Base-by-base conservation (phyloP, 2,113 vertebrate species). In the Martes martes region DNA sequence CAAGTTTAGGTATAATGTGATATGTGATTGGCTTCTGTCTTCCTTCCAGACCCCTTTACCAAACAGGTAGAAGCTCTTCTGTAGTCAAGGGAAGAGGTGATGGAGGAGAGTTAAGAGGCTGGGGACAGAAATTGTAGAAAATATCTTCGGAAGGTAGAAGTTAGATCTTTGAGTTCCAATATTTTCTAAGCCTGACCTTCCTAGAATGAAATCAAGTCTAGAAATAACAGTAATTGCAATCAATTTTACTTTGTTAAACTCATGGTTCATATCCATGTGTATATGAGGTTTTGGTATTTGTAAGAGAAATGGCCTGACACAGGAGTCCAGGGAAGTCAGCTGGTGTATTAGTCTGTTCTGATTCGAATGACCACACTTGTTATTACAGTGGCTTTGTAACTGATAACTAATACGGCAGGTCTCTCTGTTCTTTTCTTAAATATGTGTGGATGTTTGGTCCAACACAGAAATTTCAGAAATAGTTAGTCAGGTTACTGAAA, bases 381-480 rank as follows among this genome's bases (percentile, higher is more conserved):
- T 67, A 55, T 19, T 74, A 73, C 1, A 61, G 2, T 69, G 61
- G 65, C 15, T 83, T 91, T 84, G 52, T 65, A 88, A 52, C 71
- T 96, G 45, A 36, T 87, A 74, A 5, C 81, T 95, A 74, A 1
- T 55, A 96, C 83, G 61, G 52, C 42, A 83, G 10, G 14, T 94
- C 36, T 71, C 26, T n/a, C 26, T 95, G 50, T 71, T 96, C 74
- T 89, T 83, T 93, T 93, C 65, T 74, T 81, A 95, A 57, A 85
- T 92, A 94, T 85, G 84, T 92, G 16, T 89, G 67, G 55, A 45
- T 21, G 47, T 95, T 86, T 95, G 50, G 39, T 93, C 93, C 93
- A 81, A 89, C 57, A 52, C 74, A 4, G 1, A 89, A 55, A 31
- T 74, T 79, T 89, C 50, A 71, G 65, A 74, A 82, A 78, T 21